Evolutionary conservation across 2,113 vertebrate species (phyloP).

Genomic region (Hyaena hyaena): DNA sequence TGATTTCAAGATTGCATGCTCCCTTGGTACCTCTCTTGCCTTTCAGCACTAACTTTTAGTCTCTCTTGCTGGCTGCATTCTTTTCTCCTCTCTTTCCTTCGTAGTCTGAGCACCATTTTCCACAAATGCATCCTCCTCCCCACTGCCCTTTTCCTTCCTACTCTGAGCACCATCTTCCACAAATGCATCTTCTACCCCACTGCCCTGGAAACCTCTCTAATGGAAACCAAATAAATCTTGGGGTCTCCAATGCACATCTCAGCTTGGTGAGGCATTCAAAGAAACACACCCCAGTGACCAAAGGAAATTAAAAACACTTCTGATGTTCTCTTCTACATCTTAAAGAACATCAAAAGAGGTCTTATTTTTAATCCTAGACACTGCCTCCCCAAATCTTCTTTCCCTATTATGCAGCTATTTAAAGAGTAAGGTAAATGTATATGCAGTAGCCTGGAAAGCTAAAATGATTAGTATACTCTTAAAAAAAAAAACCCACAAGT

Average conservation of each 20-base stretch:
- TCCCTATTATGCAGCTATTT: neutral
- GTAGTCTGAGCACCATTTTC: neutral
- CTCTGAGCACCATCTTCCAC: neutral
- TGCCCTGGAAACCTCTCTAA: neutral
- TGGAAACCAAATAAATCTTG: neutral
- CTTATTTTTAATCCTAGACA: neutral
- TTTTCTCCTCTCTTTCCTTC: neutral
- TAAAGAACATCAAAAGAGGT: neutral
- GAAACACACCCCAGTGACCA: neutral
- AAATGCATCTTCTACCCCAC: neutral
- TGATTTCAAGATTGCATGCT: neutral
- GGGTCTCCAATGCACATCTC: neutral
- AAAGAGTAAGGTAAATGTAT: neutral
- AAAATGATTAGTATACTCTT: neutral
- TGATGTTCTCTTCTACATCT: neutral
- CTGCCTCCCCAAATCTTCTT: neutral
- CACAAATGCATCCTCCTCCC: neutral
- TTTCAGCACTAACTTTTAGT: neutral
- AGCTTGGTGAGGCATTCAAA: conserved; percentile 1
- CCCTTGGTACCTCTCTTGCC: neutral
- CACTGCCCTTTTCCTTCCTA: neutral
- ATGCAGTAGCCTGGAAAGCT: neutral
- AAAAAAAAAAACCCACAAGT: neutral
- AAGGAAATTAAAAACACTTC: neutral
- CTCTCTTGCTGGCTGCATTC: neutral